Evolutionary conservation across 2,888 invertebrate genomes (phyloP).

Genomic region (Ennomos fuscantarius): DNA sequence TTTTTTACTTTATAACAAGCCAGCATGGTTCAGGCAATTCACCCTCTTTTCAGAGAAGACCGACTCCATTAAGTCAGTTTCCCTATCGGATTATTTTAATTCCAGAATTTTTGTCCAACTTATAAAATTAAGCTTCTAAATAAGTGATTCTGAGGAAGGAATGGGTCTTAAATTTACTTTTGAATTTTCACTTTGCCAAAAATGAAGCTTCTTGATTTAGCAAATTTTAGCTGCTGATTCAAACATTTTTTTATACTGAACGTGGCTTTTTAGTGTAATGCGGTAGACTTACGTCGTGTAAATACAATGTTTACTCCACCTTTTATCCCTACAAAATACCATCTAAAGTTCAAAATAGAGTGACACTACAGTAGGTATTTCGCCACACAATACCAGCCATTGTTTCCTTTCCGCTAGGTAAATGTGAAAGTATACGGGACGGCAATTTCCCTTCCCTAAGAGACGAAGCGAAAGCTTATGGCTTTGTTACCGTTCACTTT

Average conservation of each 20-base stretch:
- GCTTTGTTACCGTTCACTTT: constrained; percentile 26
- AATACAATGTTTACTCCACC: constrained; percentile 19
- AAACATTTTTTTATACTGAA: not conserved
- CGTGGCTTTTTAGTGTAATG: not conserved
- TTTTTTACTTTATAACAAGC: constrained; percentile 17
- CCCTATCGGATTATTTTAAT: constrained; percentile 51
- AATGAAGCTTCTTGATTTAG: constrained; percentile 23
- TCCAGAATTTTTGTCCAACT: constrained; percentile 52
- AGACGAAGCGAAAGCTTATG: constrained; percentile 32
- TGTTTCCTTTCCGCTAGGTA: constrained; percentile 43
- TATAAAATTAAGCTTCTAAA: constrained; percentile 52
- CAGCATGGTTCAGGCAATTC: constrained; percentile 7
- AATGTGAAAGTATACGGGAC: constrained; percentile 43
- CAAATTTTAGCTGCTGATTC: constrained; percentile 4
- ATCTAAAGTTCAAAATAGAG: constrained; percentile 28
- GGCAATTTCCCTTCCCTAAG: constrained; percentile 38
- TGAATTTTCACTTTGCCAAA: constrained; percentile 27
- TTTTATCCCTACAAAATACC: constrained; percentile 24
- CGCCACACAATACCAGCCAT: constrained; percentile 32
- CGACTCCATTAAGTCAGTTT: constrained; percentile 38
- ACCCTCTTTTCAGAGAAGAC: constrained; percentile 17
- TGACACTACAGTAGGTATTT: constrained; percentile 20
- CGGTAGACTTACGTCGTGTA: constrained; percentile 8
- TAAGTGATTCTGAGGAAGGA: constrained; percentile 49
- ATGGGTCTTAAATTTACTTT: constrained; percentile 32